Conservation (phyloP, 2,113 vertebrate species). For the Petromus typicus region DNA sequence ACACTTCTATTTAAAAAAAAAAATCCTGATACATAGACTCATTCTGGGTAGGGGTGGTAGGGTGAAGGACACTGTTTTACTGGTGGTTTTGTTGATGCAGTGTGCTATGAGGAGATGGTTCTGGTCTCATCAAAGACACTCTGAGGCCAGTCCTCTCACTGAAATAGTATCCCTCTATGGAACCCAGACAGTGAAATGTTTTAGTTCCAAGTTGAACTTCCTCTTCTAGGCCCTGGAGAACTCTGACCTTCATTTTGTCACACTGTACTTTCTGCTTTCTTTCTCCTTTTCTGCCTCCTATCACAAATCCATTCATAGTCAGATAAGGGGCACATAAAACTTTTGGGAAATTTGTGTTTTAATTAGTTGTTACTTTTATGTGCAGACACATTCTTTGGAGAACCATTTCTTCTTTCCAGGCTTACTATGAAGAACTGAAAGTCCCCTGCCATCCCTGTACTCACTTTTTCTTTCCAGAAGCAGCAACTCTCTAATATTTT, state of each 20-base stretch:
- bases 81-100: background rate
- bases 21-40: background rate
- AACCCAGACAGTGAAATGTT: background rate
- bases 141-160: background rate
- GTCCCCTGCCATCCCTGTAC: too few relatives aligned
- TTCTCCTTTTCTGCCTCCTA: background rate
- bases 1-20: background rate
- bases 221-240: background rate
- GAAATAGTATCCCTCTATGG: background rate
- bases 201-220: background rate
- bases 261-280: background rate
- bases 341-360: background rate
- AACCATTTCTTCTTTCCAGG: background rate
- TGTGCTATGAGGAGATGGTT: background rate
- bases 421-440: background rate
- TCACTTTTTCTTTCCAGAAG: background rate
- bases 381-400: background rate
- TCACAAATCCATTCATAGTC: background rate
- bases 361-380: background rate
- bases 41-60: background rate
- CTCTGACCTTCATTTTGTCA: background rate
- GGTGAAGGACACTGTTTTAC: background rate
- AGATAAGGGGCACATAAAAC: background rate
- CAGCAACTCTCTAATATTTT: background rate
- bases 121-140: background rate